Base-by-base conservation (phyloP, 2,113 vertebrate genomes). In the Rhabdornis inornatus region DNA sequence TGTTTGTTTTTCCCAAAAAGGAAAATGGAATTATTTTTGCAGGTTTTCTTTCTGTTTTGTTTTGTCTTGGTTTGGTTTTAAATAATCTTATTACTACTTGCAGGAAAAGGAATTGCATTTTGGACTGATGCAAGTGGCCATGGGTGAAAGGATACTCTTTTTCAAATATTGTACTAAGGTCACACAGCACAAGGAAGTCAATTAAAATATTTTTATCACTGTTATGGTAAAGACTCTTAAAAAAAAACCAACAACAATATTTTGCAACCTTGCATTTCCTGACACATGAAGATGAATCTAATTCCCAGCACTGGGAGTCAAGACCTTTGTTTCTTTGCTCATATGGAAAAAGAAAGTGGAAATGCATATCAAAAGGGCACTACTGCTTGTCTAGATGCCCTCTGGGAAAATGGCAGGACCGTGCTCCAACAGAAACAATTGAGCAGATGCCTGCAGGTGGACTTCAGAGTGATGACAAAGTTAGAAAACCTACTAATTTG, bases 221-320 rank as follows among this genome's bases (percentile, higher is more conserved):
- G 0, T 63, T 55, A 40, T 22, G 12, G 39, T 47, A 31, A 85
- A 85, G 30, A 47, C 13, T 59, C 42, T 13, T 63, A 23, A 83
- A 85, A 77, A 65, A 45, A 0, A 16, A 28, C 12, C 12, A 27
- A 27, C 0, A 5, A 6, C 28, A 84, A 0, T 7, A 15, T 53
- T 80, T 91, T 69, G 20, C 44, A 90, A 10, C 40, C 24, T 74
- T 78, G 13, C 28, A 40, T 47, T 69, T 87, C 30, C 31, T 77
- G 68, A 20, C 16, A 31, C 30, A 19, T 18, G 10, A 80, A 39
- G 49, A 76, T 42, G 64, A 83, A 83, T 52, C 11, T 18, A 52
- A 87, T 27, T 37, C 11, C 16, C 49, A 68, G 49, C 24, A 52
- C 14, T 44, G 23, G 28, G 14, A 71, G 4, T 22, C 60, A 85